Evolutionary conservation across 1,140 invertebrate genomes (phyloP), one percentile per base, ranked within the genome.

Genomic region (Adelges cooleyi): DNA sequence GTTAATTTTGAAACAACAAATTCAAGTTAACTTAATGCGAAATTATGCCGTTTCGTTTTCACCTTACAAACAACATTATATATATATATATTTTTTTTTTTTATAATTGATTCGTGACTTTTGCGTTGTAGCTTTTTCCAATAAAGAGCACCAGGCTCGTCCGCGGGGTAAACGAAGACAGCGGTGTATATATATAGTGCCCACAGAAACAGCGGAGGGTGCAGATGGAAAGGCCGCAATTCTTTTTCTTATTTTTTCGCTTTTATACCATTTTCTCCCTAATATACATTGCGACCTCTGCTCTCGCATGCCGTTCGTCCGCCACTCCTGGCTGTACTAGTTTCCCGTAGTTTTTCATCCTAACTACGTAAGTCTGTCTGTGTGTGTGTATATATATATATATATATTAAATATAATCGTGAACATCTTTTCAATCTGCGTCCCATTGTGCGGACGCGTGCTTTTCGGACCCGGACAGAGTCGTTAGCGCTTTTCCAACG

Each of bases 341-440:
- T 33, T 33, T 5, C 29, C 29, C 29, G 29, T 33, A 33, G 29
- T 33, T 33, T 33, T 33, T 33, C 29, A 33, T 33, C 29, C 29
- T 33, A 6, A 33, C 11, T 33, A 11, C n/a, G n/a, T n/a, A n/a
- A n/a, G n/a, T n/a, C n/a, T 33, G 11, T 33, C 29, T 33, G 29
- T 33, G 11, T 36, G 27, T 18, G 17, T 22, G 1, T 17, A 5
- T 10, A 42, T 27, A 8, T 42, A 44, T 44, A 44, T 44, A 44
- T 17, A 44, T 44, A 44, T 44, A 44, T n/a, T n/a, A n/a, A n/a
- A n/a, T n/a, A n/a, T 27, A 46, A 15, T 2, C 13, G 40, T 25
- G 38, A 59, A 59, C 53, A 29, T 62, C 56, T 48, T 62, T 62
- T 62, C 56, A 62, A 62, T 62, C 56, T 48, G 42, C 56, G 56